A percentile compares a stretch with the other conserved stretches of the same genome.
Evolutionary conservation across 2,888 invertebrate species (phyloP).

Genomic region (Stenchaetothrips biformis): DNA sequence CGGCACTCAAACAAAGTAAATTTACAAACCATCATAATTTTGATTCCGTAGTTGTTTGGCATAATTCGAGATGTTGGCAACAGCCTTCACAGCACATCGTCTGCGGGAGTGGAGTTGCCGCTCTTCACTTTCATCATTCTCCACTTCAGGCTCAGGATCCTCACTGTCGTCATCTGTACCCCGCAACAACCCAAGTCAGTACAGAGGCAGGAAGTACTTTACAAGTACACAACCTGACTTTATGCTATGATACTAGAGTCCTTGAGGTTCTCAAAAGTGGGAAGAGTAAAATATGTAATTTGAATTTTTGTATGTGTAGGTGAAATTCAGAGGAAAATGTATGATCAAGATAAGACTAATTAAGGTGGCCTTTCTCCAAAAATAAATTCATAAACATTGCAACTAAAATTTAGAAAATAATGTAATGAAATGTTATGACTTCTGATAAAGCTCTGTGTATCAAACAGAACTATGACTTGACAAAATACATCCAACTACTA

Average conservation of each 20-base stretch:
- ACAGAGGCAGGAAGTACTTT: not conserved
- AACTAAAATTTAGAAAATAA: not conserved
- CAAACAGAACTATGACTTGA: too few relatives aligned
- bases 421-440: not conserved
- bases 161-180: not conserved
- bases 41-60: slow-evolving; percentile 44
- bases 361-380: not conserved
- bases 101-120: slow-evolving; percentile 36
- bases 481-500: slow-evolving; percentile 32
- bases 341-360: not conserved
- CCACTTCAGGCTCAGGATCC: slow-evolving; percentile 7
- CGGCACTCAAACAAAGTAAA: not conserved
- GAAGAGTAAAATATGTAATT: not conserved
- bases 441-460: not conserved
- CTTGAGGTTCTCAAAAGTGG: not conserved
- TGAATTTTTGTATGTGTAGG: not conserved
- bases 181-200: slow-evolving; percentile 12
- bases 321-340: not conserved
- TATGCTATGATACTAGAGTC: not conserved
- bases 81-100: slow-evolving; percentile 44
- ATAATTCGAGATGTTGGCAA: slow-evolving; percentile 44
- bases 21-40: slow-evolving; percentile 42
- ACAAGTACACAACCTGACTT: not conserved
- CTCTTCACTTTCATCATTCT: slow-evolving; percentile 32
- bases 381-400: not conserved